Base-by-base conservation (phyloP, 2,888 invertebrate species). In the Formica aserva region DNA sequence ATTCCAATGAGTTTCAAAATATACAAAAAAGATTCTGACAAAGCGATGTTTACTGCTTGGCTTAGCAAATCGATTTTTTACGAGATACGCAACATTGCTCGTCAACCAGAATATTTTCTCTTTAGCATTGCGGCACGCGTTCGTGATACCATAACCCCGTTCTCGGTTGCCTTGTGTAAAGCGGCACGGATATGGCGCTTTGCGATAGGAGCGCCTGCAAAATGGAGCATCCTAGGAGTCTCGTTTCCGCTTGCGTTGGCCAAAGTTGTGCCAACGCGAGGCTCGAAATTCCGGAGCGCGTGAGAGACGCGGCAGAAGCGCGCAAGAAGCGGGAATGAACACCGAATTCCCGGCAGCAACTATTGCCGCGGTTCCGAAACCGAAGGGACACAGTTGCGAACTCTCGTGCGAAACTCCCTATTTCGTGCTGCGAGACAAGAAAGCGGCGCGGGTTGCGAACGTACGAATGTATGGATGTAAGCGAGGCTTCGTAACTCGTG, bases 221-320 rank as follows among this genome's bases (percentile, higher is more conserved):
- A 78, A 78, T 69, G 45, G 71, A 60, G 71, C 71, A 71, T 71
- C 71, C 78, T 78, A n/a, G 78, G 57, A 78, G 60, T 71, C 69
- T 18, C 22, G 71, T 78, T 78, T 78, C 78, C 60, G 78, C 22
- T 78, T 41, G 45, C 41, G 45, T 78, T 45, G 60, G 60, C 60
- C 32, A 71, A 78, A 78, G 78, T 78, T 78, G 71, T 18, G 38
- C 35, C 71, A 72, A 15, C 32, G 71, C 22, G 11, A 13, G 69
- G 69, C 41, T 57, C 69, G 78, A 78, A 78, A 78, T 78, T 78
- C 78, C 71, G 60, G 57, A 41, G 69, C 41, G 41, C 57, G 32
- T n/a, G 69, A 41, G 77, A 77, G 52, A 77, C 38, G 77, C 48
- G 45, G 48, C 65, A 22, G 52, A 52, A 52, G 52, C 55, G 35